Evolutionary conservation across 2,797 vertebrate species (phyloP), one percentile per base, ranked within the genome.

Genomic region (Tarsius wallacei): DNA sequence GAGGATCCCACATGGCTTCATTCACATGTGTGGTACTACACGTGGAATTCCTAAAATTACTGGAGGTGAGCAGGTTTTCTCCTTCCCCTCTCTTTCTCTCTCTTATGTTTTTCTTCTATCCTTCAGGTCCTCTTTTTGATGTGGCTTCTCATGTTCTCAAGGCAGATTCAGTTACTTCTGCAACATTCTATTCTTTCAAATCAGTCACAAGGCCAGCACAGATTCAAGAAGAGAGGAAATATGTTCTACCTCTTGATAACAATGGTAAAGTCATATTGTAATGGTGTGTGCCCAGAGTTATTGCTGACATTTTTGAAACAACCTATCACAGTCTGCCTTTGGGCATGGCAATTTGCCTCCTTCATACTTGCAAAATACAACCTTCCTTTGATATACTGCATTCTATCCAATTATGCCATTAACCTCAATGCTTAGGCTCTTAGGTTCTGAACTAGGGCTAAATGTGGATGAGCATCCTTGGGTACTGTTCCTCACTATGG

Each of bases 21-120:
- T 0, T 78, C 17, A 21, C 4, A n/a, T 31, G 36, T 17, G 0
- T 17, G 13, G 21, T 61, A 7, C 31, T n/a, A 0, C 24, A 89
- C 19, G 5, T 33, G 53, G 16, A 2, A 66, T 77, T 66, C 80
- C 84, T 89, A 42, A 82, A 47, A 80, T 47, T 53, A 33, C 17
- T 68, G 22, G 24, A 68, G 11, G 5, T 26, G 33, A 8, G 1
- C 7, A 78, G 33, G 1, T 49, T 93, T 93, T 77, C 19, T 82
- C 21, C 86, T 66, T 57, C 10, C 1, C 94, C 6, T 55, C 3
- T 26, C 13, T 78, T 7, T 66, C 68, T 78, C 33, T 74, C 33
- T 42, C 42, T 42, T 42, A 42, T 42, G 42, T 55, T 51, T 24
- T 47, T 73, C 16, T 71, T 28, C 31, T 22, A 83, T 49, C 21